Evolutionary conservation across 2,888 invertebrate species (phyloP).

Genomic region (Cancer borealis): DNA sequence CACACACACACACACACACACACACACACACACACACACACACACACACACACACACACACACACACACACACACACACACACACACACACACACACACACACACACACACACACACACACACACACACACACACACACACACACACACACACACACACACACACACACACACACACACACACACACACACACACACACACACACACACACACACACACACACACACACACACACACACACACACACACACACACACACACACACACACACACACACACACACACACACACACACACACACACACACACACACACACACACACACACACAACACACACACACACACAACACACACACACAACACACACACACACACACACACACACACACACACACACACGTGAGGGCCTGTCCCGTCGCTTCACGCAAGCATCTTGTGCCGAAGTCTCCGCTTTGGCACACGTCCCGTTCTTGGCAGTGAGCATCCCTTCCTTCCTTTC

Average conservation of each 20-base stretch:
- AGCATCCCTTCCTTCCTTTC: background rate
- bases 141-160: conserved; percentile 54
- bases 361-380: conserved; percentile 55
- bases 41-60: conserved; percentile 46
- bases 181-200: conserved; percentile 46
- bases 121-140: conserved; percentile 54
- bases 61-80: conserved; percentile 56
- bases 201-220: conserved; percentile 56
- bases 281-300: conserved; percentile 54
- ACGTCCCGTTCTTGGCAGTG: conserved; percentile 6
- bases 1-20: conserved; percentile 54
- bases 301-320: conserved; percentile 36
- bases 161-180: conserved; percentile 36
- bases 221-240: conserved; percentile 45
- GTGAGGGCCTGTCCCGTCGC: background rate
- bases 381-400: conserved; percentile 53
- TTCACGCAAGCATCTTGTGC: background rate
- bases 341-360: background rate
- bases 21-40: conserved; percentile 36
- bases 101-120: conserved; percentile 36
- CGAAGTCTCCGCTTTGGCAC: background rate
- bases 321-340: too few species aligned
- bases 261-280: conserved; percentile 54
- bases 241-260: conserved; percentile 36
- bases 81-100: conserved; percentile 45